Percentiles rank a stretch among this genome's conserved stretches.
Evolutionary conservation across 2,888 invertebrate genomes (phyloP).

Genomic region (Troglohyphantes excavatus): DNA sequence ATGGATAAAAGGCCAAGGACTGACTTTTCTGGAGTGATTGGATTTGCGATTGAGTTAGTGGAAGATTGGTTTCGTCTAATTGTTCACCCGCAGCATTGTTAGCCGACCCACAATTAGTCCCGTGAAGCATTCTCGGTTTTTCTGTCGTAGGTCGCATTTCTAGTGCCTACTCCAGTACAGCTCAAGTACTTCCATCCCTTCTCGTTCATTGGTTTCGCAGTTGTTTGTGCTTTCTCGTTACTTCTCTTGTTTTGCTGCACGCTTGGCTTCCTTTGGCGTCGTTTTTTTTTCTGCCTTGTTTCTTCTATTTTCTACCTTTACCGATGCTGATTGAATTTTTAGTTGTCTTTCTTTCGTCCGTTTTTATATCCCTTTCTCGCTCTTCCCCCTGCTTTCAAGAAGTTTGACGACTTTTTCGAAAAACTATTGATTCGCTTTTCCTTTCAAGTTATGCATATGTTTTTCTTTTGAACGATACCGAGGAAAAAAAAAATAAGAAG

Average conservation of each 20-base stretch:
- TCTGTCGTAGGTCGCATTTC: slow-evolving; percentile 41
- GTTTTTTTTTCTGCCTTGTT: background rate
- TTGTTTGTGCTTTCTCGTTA: slow-evolving; percentile 57
- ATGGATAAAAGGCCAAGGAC: slow-evolving; percentile 36
- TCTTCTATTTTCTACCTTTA: slow-evolving; percentile 52
- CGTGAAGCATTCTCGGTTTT: slow-evolving; percentile 45
- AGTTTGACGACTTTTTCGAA: slow-evolving; percentile 60
- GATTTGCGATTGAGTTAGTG: slow-evolving; percentile 50
- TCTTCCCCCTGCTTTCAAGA: background rate
- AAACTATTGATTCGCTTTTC: slow-evolving; percentile 62
- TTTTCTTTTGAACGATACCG: slow-evolving; percentile 29
- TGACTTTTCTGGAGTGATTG: slow-evolving; percentile 53
- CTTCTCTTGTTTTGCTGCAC: slow-evolving; percentile 40
- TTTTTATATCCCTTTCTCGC: background rate
- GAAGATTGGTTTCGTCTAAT: slow-evolving; percentile 68
- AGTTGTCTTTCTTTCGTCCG: slow-evolving; percentile 30
- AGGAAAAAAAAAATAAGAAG: slow-evolving; percentile 26
- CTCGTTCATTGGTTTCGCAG: slow-evolving; percentile 32
- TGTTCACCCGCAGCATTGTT: slow-evolving; percentile 53
- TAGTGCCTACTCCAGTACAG: slow-evolving; percentile 8
- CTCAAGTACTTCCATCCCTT: slow-evolving; percentile 27
- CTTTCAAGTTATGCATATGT: slow-evolving; percentile 59
- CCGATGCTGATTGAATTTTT: slow-evolving; percentile 64
- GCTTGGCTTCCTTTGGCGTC: background rate
- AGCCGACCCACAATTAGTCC: slow-evolving; percentile 61